phyloP scores from a whole-genome alignment of 2,113 vertebrate genomes.

The Cettia cetti region DNA sequence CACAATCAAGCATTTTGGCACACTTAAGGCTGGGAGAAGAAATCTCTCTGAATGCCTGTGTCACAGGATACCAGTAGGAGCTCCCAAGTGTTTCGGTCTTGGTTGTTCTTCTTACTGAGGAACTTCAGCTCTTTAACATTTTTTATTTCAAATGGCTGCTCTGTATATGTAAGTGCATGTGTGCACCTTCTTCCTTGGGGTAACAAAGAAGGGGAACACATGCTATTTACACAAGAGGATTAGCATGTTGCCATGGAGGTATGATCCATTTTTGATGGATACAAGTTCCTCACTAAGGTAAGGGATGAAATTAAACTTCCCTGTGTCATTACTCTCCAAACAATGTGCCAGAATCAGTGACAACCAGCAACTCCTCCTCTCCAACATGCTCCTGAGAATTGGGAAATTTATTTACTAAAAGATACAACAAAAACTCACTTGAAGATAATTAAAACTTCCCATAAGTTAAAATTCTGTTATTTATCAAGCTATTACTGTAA shows the following conservation, averaged over 20 bases:
- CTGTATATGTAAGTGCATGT: fast-evolving
- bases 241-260: not conserved
- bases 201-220: not conserved
- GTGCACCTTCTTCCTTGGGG: not conserved
- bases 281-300: not conserved
- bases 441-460: not conserved
- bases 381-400: not conserved
- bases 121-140: not conserved
- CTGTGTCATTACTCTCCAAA: not conserved
- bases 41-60: not conserved
- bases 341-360: not conserved
- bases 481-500: not conserved
- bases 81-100: fast-evolving
- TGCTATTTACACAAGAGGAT: not conserved
- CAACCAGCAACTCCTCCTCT: not conserved
- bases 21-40: not conserved
- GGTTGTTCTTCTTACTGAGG: not conserved
- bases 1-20: not conserved
- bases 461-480: not conserved
- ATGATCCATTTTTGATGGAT: not conserved
- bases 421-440: not conserved
- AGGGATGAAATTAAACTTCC: not conserved
- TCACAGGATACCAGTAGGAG: not conserved
- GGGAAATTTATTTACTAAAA: not conserved
- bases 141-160: not conserved